Percentiles rank a stretch among this genome's conserved stretches.
These are phyloP conservation scores for Brachystomella parvula DNA, from an alignment of 1,140 invertebrate species.

Conservation along the genomic window DNA sequence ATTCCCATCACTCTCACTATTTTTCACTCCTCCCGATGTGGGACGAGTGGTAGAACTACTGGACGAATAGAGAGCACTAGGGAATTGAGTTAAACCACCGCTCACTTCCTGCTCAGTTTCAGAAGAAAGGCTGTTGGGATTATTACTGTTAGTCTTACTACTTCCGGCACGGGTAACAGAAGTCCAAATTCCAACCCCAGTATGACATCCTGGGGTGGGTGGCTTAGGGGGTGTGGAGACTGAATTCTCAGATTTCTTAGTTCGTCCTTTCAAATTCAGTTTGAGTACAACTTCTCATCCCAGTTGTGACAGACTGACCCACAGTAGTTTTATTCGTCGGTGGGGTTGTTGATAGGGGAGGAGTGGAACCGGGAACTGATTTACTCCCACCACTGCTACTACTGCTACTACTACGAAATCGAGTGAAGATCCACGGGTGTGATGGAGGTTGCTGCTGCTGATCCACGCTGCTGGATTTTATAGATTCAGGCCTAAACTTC, in stretches of 20 bases:
- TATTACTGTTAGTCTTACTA: neutral
- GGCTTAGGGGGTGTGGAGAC: slow-evolving; percentile 25
- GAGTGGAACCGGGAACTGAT: neutral
- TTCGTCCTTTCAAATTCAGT: slow-evolving; percentile 7
- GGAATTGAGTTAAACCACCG: slow-evolving; percentile 35
- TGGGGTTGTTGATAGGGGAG: neutral
- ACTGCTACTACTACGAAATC: neutral
- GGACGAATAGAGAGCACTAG: slow-evolving; percentile 53
- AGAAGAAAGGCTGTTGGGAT: neutral
- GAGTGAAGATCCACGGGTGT: neutral
- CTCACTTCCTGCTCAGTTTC: neutral
- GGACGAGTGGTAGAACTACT: slow-evolving; percentile 37
- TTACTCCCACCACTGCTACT: neutral
- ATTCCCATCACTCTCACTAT: slow-evolving; percentile 43
- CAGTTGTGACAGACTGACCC: neutral
- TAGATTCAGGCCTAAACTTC: neutral
- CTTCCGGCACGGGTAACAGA: slow-evolving; percentile 1
- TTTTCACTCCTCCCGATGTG: no score
- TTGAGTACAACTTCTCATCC: slow-evolving; percentile 20
- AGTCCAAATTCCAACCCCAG: slow-evolving; percentile 18
- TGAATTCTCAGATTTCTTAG: neutral
- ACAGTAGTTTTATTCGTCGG: neutral
- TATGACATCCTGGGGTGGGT: slow-evolving; percentile 26
- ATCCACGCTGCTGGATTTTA: neutral
- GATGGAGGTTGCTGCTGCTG: neutral